phyloP scores from a whole-genome alignment of 2,113 vertebrate species.

The Propithecus coquereli region DNA sequence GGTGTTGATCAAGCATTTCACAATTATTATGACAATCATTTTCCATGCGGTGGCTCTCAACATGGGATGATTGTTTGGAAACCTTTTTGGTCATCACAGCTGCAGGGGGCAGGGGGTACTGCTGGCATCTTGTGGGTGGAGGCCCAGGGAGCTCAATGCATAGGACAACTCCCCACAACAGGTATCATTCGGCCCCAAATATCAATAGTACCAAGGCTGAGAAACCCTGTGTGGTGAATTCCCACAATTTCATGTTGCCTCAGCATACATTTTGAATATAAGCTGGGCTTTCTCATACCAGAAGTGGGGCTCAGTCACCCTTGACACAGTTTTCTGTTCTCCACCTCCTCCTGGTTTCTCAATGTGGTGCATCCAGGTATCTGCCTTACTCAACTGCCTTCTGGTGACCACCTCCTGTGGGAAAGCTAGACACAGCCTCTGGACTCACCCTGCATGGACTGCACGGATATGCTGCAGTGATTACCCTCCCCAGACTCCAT shows the following conservation, averaged over 20 bases:
- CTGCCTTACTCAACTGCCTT: background rate
- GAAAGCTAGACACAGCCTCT: background rate
- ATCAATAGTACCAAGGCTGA: background rate
- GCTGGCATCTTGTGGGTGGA: background rate
- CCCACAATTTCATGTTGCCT: background rate
- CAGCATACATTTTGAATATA: background rate
- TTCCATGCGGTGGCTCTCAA: background rate
- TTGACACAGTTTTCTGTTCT: background rate
- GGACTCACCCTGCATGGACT: too few species aligned
- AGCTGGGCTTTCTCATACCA: background rate
- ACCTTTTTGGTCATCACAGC: background rate
- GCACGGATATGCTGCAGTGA: background rate
- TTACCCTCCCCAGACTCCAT: background rate
- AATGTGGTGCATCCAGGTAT: background rate
- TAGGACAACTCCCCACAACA: rapidly evolving
- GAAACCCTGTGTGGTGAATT: background rate
- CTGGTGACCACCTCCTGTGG: background rate
- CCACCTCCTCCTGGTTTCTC: background rate
- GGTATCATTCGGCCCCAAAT: background rate
- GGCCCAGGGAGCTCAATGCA: background rate
- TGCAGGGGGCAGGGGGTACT: background rate
- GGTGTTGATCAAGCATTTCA: background rate
- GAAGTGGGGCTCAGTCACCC: background rate
- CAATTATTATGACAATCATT: background rate
- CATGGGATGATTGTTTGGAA: background rate